Percentiles rank a stretch among this genome's conserved stretches.
These are phyloP conservation scores for Enteromius treurensis DNA, from an alignment of 2,797 vertebrate genomes.

Conservation along the genomic window DNA sequence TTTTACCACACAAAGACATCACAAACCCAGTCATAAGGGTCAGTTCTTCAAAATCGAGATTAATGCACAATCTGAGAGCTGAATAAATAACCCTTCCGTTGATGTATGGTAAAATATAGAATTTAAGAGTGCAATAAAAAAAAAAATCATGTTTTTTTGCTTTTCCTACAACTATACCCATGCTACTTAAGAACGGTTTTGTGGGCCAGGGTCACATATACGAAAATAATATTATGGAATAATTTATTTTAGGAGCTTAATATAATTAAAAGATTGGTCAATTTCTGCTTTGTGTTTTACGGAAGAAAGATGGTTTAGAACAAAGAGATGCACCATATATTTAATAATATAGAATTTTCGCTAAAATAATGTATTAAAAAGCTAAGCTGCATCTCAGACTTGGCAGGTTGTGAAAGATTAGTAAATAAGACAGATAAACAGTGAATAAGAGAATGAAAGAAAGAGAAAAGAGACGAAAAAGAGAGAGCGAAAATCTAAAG, in stretches of 20 bases:
- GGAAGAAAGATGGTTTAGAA: not conserved
- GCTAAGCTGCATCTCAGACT: slow-evolving; percentile 62
- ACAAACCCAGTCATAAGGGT: too few species aligned
- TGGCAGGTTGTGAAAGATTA: slow-evolving; percentile 68
- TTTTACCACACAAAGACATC: not conserved
- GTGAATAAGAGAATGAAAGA: slow-evolving; percentile 6
- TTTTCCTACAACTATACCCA: too few species aligned
- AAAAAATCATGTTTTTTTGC: too few species aligned
- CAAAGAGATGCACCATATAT: not conserved
- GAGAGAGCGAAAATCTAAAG: slow-evolving; percentile 27
- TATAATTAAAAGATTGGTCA: not conserved
- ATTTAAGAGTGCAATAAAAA: too few species aligned
- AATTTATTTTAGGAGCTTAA: not conserved
- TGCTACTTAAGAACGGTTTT: not conserved
- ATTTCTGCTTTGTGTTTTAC: not conserved
- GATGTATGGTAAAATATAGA: too few species aligned
- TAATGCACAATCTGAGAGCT: too few species aligned
- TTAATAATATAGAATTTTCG: not conserved
- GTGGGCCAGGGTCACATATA: not conserved
- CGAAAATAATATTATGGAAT: not conserved
- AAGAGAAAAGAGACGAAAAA: not conserved
- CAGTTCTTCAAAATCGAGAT: too few species aligned
- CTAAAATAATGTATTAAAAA: slow-evolving; percentile 31
- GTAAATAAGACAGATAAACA: slow-evolving; percentile 38
- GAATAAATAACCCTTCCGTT: too few species aligned